These are phyloP conservation scores for Drosophila obscura DNA, from an alignment of 1,140 invertebrate species.

Conservation along the genomic window DNA sequence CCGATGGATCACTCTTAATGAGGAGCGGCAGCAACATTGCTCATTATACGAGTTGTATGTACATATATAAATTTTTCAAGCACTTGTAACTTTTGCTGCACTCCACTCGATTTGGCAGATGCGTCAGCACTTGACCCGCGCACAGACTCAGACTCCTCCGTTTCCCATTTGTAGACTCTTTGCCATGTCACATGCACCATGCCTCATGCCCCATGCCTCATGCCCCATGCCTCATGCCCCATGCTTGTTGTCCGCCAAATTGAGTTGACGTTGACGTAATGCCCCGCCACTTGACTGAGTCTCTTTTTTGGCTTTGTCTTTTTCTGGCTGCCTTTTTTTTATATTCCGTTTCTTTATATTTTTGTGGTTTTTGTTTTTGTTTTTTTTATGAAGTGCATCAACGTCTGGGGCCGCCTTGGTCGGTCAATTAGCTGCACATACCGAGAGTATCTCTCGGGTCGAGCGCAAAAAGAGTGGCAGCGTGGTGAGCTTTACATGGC, in stretches of 20 bases:
- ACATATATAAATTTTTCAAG: conserved; percentile 63
- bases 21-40: conserved; percentile 50
- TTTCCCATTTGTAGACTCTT: conserved; percentile 44
- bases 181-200: conserved; percentile 41
- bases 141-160: conserved; percentile 15
- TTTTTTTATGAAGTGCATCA: conserved; percentile 66
- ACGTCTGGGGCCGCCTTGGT: conserved; percentile 47
- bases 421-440: conserved; percentile 77
- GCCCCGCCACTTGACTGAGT: conserved; percentile 70
- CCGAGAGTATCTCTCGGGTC: conserved; percentile 38
- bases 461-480: conserved; percentile 44
- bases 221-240: conserved; percentile 58
- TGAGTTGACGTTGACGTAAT: conserved; percentile 80
- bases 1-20: conserved; percentile 69
- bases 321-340: conserved; percentile 28
- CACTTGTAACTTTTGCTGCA: conserved; percentile 73
- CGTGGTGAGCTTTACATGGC: conserved; percentile 61
- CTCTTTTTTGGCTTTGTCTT: conserved; percentile 51
- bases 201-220: conserved; percentile 44
- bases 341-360: conserved; percentile 2
- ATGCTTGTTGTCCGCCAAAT: conserved; percentile 75
- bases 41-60: no score
- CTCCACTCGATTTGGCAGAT: conserved; percentile 78
- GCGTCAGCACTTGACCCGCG: conserved; percentile 78
- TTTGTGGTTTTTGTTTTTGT: conserved; percentile 29